Percentiles rank a stretch among this genome's conserved stretches.
phyloP scores from a whole-genome alignment of 2,113 vertebrate species.

The Entelurus aequoreus region DNA sequence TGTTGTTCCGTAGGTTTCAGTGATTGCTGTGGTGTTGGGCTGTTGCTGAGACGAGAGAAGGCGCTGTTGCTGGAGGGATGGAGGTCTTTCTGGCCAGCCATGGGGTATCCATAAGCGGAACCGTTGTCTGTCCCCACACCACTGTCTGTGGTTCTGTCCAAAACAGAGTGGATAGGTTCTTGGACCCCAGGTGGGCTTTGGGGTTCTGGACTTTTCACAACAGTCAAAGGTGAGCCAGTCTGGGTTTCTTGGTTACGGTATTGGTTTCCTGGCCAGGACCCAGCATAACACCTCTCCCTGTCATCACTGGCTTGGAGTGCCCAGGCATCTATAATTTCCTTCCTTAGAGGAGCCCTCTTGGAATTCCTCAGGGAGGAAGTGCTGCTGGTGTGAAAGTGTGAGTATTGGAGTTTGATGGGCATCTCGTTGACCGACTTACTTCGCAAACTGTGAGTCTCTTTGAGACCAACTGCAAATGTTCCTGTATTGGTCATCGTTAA shows the following conservation, averaged over 20 bases:
- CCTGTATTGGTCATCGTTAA: constrained; percentile 60
- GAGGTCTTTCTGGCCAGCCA: constrained; percentile 78
- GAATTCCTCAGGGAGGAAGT: constrained; percentile 77
- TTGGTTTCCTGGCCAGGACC: constrained; percentile 90
- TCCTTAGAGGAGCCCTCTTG: constrained; percentile 79
- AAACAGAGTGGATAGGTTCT: constrained; percentile 45
- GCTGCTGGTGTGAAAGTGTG: constrained; percentile 76
- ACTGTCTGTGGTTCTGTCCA: constrained; percentile 41
- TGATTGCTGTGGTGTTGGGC: constrained; percentile 54
- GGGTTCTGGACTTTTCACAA: constrained; percentile 62
- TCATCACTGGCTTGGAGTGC: constrained; percentile 76
- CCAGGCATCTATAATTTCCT: constrained; percentile 80
- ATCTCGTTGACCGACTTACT: constrained; percentile 83
- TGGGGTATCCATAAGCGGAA: constrained; percentile 55
- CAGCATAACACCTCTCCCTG: constrained; percentile 76
- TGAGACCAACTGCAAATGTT: constrained; percentile 67
- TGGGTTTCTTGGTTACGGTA: constrained; percentile 95
- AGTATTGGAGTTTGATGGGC: constrained; percentile 69
- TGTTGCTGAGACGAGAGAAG: constrained; percentile 74
- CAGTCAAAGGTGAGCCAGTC: constrained; percentile 78
- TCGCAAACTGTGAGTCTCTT: constrained; percentile 79
- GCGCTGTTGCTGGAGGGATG: constrained; percentile 82
- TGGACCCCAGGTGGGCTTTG: constrained; percentile 36
- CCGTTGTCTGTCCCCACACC: constrained; percentile 50
- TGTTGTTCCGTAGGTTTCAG: constrained; percentile 28